phyloP scores from a whole-genome alignment of 2,113 vertebrate genomes.

The Orycteropus afer region DNA sequence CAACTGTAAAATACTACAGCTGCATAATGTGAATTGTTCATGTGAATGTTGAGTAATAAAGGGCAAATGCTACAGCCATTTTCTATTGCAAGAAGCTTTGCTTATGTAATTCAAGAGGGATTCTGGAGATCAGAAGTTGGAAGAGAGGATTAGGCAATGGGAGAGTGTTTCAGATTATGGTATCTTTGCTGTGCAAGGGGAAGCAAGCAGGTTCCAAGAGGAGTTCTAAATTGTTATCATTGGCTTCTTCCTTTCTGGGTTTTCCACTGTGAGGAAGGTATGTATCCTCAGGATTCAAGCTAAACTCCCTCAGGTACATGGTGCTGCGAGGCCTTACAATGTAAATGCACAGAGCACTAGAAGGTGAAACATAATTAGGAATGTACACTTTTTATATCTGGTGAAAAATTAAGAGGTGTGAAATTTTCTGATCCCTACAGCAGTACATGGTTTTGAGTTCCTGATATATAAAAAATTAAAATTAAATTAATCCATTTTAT shows the following conservation, averaged over 20 bases:
- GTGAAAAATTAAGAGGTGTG: neutral
- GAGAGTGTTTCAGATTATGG: neutral
- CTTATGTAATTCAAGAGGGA: neutral
- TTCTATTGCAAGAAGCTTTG: neutral
- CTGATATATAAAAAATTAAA: slow-evolving; percentile 41
- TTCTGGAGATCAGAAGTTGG: neutral
- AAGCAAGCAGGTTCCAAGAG: neutral
- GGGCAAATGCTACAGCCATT: neutral
- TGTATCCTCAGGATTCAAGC: neutral
- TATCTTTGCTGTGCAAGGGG: neutral
- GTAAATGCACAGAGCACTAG: neutral
- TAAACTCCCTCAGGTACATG: neutral
- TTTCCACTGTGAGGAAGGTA: neutral
- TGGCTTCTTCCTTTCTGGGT: neutral
- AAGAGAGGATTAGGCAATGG: neutral
- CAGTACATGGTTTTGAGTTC: neutral
- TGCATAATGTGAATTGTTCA: slow-evolving; percentile 38
- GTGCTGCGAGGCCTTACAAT: neutral
- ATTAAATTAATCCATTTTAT: neutral
- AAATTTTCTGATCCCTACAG: neutral
- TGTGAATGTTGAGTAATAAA: neutral
- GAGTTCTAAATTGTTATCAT: neutral
- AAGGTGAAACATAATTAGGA: neutral
- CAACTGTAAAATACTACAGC: neutral
- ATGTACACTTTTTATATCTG: neutral